Conservation (phyloP, 2,797 vertebrate species). For the Sebastes diploproa region DNA sequence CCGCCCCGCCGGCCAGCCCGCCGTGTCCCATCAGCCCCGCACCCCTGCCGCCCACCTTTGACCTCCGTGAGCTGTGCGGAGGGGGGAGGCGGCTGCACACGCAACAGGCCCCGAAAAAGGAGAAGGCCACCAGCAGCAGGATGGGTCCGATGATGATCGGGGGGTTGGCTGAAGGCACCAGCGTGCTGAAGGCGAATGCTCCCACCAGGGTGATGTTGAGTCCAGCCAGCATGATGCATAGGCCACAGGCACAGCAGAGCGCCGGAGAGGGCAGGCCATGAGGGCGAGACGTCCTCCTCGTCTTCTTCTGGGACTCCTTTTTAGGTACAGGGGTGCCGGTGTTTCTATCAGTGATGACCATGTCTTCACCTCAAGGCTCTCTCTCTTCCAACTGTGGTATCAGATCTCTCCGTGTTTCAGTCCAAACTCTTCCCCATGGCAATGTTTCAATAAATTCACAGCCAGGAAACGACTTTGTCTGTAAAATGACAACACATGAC, state of each 20-base stretch:
- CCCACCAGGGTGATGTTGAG: slow-evolving; percentile 98
- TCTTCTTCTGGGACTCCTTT: slow-evolving; percentile 80
- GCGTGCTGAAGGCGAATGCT: slow-evolving; percentile 92
- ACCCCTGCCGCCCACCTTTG: slow-evolving; percentile 81
- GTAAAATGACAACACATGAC: slow-evolving; percentile 26
- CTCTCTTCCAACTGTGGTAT: not conserved
- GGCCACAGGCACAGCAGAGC: slow-evolving; percentile 94
- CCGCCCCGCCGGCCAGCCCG: slow-evolving; percentile 75
- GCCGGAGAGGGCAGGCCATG: slow-evolving; percentile 91
- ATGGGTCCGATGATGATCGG: slow-evolving; percentile 93
- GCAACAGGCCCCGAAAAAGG: slow-evolving; percentile 93
- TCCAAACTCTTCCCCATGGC: slow-evolving; percentile 38
- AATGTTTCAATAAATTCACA: slow-evolving; percentile 34
- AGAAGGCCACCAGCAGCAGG: slow-evolving; percentile 90
- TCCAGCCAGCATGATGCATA: slow-evolving; percentile 96
- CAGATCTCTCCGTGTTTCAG: slow-evolving; percentile 34
- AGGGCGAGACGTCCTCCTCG: slow-evolving; percentile 72
- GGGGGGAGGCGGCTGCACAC: slow-evolving; percentile 89
- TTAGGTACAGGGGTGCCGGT: slow-evolving; percentile 70
- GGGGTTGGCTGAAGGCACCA: slow-evolving; percentile 89
- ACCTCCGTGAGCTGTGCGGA: slow-evolving; percentile 74
- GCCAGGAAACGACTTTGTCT: slow-evolving; percentile 41
- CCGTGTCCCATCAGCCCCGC: slow-evolving; percentile 82
- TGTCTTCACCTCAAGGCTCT: slow-evolving; percentile 54
- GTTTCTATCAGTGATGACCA: slow-evolving; percentile 84